Percentiles rank a stretch among this genome's conserved stretches.
phyloP scores from a whole-genome alignment of 37 sponge, comb jelly and placozoan genomes.

The Haliclona indistincta region DNA sequence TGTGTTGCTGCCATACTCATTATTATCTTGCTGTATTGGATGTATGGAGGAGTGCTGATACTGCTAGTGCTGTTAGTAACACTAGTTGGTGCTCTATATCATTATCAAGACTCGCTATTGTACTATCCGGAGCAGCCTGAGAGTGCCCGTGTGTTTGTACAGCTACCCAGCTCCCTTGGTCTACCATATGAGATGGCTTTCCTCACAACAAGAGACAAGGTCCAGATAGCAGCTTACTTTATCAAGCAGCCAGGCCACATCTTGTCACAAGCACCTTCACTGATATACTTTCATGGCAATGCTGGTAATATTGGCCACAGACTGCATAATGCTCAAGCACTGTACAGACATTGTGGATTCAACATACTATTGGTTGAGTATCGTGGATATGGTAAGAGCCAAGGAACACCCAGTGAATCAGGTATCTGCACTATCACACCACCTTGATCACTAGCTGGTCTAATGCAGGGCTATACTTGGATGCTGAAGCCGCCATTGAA shows the following conservation, averaged over 20 bases:
- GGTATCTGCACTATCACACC: constrained; percentile 42
- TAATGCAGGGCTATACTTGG: constrained; percentile 72
- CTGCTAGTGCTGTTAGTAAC: constrained; percentile 83
- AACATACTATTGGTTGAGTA: constrained; percentile 96
- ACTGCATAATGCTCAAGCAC: constrained; percentile 93
- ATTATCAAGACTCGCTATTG: constrained; percentile 96
- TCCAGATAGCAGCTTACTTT: constrained; percentile 81
- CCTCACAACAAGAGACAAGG: constrained; percentile 80
- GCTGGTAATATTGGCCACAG: constrained; percentile 99
- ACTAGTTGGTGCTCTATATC: constrained; percentile 89
- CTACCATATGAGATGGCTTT: constrained; percentile 87
- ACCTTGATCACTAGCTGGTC: background rate
- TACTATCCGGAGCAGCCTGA: constrained; percentile 98
- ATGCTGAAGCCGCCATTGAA: constrained; percentile 91
- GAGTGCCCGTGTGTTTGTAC: constrained; percentile 92
- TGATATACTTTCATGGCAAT: constrained; percentile 96
- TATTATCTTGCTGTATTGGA: constrained; percentile 92
- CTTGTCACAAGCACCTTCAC: constrained; percentile 68
- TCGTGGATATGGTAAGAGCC: constrained; percentile 97
- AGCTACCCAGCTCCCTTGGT: constrained; percentile 87
- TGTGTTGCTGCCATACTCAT: constrained; percentile 92
- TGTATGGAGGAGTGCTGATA: constrained; percentile 89
- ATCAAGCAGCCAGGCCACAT: constrained; percentile 82
- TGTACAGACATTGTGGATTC: constrained; percentile 87
- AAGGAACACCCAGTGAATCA: constrained; percentile 87